Evolutionary conservation across 2,797 vertebrate species (phyloP).

Genomic region (Merluccius polli): DNA sequence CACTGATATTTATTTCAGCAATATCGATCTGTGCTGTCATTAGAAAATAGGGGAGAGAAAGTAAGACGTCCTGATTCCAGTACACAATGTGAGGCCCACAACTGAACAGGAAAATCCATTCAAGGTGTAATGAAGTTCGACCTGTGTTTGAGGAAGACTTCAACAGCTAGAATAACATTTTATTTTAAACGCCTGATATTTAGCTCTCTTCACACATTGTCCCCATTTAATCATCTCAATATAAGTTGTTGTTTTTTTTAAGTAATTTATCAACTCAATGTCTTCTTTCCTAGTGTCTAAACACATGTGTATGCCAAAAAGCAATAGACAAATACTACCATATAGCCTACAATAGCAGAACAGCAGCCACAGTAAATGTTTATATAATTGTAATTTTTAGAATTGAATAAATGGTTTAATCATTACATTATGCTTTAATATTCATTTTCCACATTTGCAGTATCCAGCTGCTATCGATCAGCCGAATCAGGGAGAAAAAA

Average conservation of each 20-base stretch:
- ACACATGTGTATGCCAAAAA: not conserved
- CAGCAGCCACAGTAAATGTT: not conserved
- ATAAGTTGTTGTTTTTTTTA: not conserved
- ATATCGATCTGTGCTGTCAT: constrained; percentile 39
- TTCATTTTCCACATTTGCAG: not conserved
- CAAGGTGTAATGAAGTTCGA: not conserved
- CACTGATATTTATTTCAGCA: constrained; percentile 49
- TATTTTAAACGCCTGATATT: not conserved
- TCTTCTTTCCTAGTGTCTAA: not conserved
- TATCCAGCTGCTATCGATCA: not conserved
- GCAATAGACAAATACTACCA: not conserved
- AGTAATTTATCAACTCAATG: not conserved
- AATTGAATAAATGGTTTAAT: not conserved
- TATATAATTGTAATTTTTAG: not conserved
- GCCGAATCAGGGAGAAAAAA: not conserved
- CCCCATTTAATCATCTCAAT: not conserved
- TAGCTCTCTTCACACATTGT: not conserved
- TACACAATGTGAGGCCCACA: not conserved
- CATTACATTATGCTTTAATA: not conserved
- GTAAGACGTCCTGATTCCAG: not conserved
- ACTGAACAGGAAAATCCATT: not conserved
- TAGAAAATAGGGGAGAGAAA: constrained; percentile 30
- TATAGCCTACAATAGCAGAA: not conserved
- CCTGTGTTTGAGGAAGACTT: not conserved
- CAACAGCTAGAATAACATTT: not conserved